Percentiles rank a stretch among this genome's conserved stretches.
Conservation (phyloP, 2,888 invertebrate species). For the Trichogramma evanescens region DNA sequence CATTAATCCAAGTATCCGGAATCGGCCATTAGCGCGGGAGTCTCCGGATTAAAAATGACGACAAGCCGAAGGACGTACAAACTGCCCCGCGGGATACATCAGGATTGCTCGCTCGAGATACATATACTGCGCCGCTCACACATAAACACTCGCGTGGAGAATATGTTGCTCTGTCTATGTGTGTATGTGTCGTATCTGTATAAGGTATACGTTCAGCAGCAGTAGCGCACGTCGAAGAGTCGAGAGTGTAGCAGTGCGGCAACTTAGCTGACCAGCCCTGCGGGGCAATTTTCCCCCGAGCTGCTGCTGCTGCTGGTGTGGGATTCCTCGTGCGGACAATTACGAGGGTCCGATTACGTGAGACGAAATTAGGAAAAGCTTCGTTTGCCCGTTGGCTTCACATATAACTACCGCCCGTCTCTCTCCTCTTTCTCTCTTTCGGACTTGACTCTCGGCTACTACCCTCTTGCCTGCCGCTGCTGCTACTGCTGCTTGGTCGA, state of each 20-base stretch:
- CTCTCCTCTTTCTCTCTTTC: neutral
- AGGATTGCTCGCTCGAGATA: no score
- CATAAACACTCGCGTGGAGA: no score
- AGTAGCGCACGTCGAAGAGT: no score
- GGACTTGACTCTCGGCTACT: neutral
- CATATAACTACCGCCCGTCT: no score
- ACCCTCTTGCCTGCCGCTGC: neutral
- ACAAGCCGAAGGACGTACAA: no score
- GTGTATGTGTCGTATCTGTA: no score
- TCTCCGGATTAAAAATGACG: constrained; percentile 18
- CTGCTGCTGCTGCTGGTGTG: constrained; percentile 30
- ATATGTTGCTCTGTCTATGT: no score
- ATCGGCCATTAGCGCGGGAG: constrained; percentile 11
- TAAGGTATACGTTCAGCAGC: no score
- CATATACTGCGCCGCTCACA: no score
- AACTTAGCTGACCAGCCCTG: constrained; percentile 3
- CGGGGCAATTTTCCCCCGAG: constrained; percentile 25
- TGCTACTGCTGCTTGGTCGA: neutral
- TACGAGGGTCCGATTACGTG: constrained; percentile 36
- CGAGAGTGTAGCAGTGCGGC: no score
- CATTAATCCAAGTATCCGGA: neutral
- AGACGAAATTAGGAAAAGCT: constrained; percentile 22
- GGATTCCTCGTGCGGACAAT: constrained; percentile 41
- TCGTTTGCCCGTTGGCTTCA: no score
- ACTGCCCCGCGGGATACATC: no score